Percentiles rank a stretch among this genome's conserved stretches.
phyloP scores from a whole-genome alignment of 2,888 invertebrate genomes.

The Mongoloraphidia duomilia region DNA sequence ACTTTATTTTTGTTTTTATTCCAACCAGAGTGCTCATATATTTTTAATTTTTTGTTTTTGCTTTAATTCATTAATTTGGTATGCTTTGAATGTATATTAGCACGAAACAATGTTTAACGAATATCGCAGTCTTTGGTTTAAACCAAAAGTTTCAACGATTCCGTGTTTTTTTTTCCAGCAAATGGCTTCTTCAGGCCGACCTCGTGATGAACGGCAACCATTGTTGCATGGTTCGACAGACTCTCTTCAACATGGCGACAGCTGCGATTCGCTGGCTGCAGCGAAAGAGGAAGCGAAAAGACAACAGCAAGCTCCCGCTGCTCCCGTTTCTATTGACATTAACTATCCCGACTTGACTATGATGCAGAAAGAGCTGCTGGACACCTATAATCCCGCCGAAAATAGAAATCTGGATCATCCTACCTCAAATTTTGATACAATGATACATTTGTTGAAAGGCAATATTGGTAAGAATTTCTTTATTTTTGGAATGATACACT shows the following conservation, averaged over 20 bases:
- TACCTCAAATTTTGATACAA: slow-evolving; percentile 65
- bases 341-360: slow-evolving; percentile 6
- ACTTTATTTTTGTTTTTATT: no score
- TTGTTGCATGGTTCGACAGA: slow-evolving; percentile 34
- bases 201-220: slow-evolving; percentile 55
- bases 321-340: slow-evolving; percentile 10
- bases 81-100: no score
- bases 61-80: no score
- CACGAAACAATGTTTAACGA: no score
- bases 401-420: slow-evolving; percentile 62
- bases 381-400: slow-evolving; percentile 41
- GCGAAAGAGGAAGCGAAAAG: no score
- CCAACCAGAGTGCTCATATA: no score
- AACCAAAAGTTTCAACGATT: no score
- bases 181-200: slow-evolving; percentile 23
- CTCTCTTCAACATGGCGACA: slow-evolving; percentile 2
- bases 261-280: slow-evolving; percentile 7
- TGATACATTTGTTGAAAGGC: slow-evolving; percentile 58
- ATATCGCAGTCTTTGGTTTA: no score
- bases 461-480: slow-evolving; percentile 31
- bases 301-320: slow-evolving; percentile 11
- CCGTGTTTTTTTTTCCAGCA: neutral
- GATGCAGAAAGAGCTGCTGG: slow-evolving; percentile 14
- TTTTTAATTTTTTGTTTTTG: no score
- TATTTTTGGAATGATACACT: no score